These are phyloP conservation scores for Misgurnus anguillicaudatus DNA, from an alignment of 2,113 vertebrate genomes.

Conservation along the genomic window DNA sequence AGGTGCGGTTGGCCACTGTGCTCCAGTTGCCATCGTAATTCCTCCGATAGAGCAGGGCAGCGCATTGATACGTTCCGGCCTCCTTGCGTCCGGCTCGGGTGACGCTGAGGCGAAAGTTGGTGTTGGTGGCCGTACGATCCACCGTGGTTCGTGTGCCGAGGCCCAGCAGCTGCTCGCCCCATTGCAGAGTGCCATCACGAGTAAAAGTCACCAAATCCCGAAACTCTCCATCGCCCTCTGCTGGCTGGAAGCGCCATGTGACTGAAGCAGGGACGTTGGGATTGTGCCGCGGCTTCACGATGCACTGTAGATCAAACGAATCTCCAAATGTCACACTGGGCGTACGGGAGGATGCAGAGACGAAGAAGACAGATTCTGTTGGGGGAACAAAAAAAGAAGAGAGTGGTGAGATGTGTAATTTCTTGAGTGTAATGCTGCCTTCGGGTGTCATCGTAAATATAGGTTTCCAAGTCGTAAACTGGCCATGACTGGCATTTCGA, in stretches of 20 bases:
- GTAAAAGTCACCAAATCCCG: slow-evolving; percentile 94
- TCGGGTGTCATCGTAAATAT: too few relatives aligned
- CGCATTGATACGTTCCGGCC: slow-evolving; percentile 94
- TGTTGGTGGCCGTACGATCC: slow-evolving; percentile 88
- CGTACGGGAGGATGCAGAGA: slow-evolving; percentile 93
- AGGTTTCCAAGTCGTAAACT: too few relatives aligned
- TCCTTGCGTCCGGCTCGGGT: slow-evolving; percentile 88
- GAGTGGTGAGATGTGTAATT: not conserved
- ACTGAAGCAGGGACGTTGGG: slow-evolving; percentile 86
- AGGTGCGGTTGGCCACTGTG: slow-evolving; percentile 85
- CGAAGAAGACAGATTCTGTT: slow-evolving; percentile 88
- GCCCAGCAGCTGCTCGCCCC: slow-evolving; percentile 82
- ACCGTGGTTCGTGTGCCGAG: slow-evolving; percentile 90
- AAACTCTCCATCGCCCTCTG: slow-evolving; percentile 78
- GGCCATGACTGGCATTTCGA: too few relatives aligned
- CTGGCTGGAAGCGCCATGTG: slow-evolving; percentile 92
- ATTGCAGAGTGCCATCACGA: slow-evolving; percentile 88
- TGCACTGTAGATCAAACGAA: slow-evolving; percentile 93
- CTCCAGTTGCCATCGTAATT: slow-evolving; percentile 91
- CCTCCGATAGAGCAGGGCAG: slow-evolving; percentile 87
- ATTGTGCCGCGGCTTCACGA: slow-evolving; percentile 92
- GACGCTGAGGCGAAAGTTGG: slow-evolving; percentile 91
- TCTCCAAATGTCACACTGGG: slow-evolving; percentile 89
- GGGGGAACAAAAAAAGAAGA: slow-evolving; percentile 42
- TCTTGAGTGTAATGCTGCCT: too few relatives aligned